phyloP scores from a whole-genome alignment of 2,797 vertebrate species.

The Sphaeramia orbicularis region DNA sequence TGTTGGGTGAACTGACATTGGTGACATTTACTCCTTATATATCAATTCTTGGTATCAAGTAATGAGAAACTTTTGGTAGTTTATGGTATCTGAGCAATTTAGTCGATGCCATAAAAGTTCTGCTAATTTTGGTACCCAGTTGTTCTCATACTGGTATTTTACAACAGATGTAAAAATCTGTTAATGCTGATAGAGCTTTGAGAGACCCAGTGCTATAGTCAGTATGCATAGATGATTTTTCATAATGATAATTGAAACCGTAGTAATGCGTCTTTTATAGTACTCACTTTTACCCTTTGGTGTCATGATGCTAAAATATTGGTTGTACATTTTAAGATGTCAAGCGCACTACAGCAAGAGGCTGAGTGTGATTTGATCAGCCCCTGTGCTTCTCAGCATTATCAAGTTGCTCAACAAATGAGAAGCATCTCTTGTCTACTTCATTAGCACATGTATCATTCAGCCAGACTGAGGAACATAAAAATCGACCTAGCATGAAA shows the following conservation, averaged over 20 bases:
- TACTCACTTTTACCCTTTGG: neutral
- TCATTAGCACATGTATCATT: slow-evolving; percentile 77
- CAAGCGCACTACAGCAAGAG: slow-evolving; percentile 47
- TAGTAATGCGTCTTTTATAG: slow-evolving; percentile 22
- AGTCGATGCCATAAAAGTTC: too few relatives aligned
- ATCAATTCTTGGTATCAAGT: too few relatives aligned
- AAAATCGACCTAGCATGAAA: slow-evolving; percentile 80
- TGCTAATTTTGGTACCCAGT: too few relatives aligned
- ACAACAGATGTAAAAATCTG: slow-evolving; percentile 27
- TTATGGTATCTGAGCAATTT: too few relatives aligned
- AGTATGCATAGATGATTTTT: slow-evolving; percentile 9
- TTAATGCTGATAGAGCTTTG: slow-evolving; percentile 8
- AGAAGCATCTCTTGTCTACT: slow-evolving; percentile 74
- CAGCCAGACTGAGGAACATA: slow-evolving; percentile 76
- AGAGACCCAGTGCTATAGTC: neutral
- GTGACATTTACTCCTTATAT: too few relatives aligned
- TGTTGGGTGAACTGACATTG: too few relatives aligned
- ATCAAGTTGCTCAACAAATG: slow-evolving; percentile 59
- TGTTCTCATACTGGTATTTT: neutral
- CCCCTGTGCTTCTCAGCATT: slow-evolving; percentile 51
- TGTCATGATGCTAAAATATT: slow-evolving; percentile 25
- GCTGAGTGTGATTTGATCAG: slow-evolving; percentile 47
- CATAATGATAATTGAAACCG: slow-evolving; percentile 10
- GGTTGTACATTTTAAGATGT: slow-evolving; percentile 31
- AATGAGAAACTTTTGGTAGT: too few relatives aligned